Evolutionary conservation across 2,888 invertebrate genomes (phyloP), one percentile per base, ranked within the genome.

Genomic region (Coremacera marginata): DNA sequence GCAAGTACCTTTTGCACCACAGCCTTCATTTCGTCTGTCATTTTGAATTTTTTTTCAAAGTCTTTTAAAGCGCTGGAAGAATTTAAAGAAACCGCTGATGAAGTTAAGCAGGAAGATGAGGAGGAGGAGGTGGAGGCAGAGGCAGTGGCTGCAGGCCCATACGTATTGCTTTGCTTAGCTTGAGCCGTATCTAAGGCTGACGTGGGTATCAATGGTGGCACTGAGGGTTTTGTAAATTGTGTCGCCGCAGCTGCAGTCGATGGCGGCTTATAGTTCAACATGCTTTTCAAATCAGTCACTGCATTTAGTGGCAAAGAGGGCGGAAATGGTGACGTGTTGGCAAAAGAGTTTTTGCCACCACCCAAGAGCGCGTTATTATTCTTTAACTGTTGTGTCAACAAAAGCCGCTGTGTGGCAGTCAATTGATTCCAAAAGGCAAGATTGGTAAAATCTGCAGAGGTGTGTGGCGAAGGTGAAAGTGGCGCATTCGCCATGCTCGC

Each of bases 1-100:
- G 88, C 84, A 34, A 88, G 80, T 25, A 88, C 88, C 76, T 88
- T 88, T 68, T 88, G 88, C 51, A 88, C 88, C n/a, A 88, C 88
- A 11, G 88, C 88, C 37, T 87, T 85, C 88, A 88, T 88, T 83
- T 88, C 88, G 74, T 88, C 88, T 5, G 88, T 87, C 88, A 88
- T 88, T 83, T 88, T 88, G 77, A 86, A 88, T 78, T 87, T 88
- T 80, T 87, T 87, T 76, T 88, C 88, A 44, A 88, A 86, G 78
- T 88, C 88, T 75, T 87, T 86, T 31, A 88, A 79, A 1, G 87
- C 86, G 31, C 86, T 83, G 2, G 86, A 82, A 0, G 88, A 86
- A 70, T 87, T 87, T 4, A 87, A 79, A 5, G 86, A 84, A 73
- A 86, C 86, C 11, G 87, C 85, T 19, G 83, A 82, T 1, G 70